phyloP scores from a whole-genome alignment of 2,113 vertebrate genomes.

The Dasyurus viverrinus region DNA sequence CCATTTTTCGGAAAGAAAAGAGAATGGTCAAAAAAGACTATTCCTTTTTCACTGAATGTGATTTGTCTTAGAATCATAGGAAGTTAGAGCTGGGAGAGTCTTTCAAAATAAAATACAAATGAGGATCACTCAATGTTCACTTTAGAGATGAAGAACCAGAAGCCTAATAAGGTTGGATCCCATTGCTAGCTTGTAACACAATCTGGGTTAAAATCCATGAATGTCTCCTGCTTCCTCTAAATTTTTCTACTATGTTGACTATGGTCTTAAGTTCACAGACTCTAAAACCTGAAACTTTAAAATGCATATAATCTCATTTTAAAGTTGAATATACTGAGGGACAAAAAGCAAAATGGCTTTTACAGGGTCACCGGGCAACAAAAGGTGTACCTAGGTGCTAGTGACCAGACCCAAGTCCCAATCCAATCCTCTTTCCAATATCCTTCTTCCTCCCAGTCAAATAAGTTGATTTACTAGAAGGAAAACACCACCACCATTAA shows the following conservation, averaged over 20 bases:
- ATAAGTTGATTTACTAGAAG: not conserved
- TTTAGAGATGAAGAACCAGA: not conserved
- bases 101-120: not conserved
- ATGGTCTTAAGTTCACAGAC: not conserved
- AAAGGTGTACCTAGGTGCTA: not conserved
- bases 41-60: not conserved
- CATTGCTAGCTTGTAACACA: not conserved
- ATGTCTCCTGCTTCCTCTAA: not conserved
- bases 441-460: not conserved
- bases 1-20: not conserved
- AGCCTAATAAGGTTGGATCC: not conserved
- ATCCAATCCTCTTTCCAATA: not conserved
- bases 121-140: not conserved
- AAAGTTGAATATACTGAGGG: not conserved
- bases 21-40: not conserved
- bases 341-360: not conserved
- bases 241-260: not conserved
- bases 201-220: not conserved
- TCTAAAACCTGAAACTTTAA: not conserved
- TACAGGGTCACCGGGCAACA: not conserved
- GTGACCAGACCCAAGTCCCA: not conserved
- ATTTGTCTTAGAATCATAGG: not conserved
- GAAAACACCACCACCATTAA: not conserved
- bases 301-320: not conserved
- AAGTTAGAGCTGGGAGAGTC: not conserved